Conservation (phyloP, 2,113 vertebrate species). For the Climacteris rufus region DNA sequence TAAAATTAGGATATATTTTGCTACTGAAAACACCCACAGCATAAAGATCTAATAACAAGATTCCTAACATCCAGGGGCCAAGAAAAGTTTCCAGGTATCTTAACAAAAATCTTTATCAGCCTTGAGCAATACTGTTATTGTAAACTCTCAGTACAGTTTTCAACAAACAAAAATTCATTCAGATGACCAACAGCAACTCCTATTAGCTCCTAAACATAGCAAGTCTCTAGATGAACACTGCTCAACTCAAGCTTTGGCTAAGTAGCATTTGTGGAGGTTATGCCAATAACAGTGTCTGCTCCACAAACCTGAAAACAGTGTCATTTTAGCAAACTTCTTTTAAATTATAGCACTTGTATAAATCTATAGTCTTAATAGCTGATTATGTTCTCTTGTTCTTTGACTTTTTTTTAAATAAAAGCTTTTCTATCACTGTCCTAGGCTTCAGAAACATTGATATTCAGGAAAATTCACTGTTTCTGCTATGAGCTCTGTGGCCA, state of each 20-base stretch:
- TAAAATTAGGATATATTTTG: background rate
- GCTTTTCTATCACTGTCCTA: background rate
- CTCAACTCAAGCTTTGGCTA: background rate
- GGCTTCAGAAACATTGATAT: background rate
- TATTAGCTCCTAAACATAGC: background rate
- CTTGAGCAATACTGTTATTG: background rate
- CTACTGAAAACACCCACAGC: background rate
- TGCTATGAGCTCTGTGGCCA: background rate
- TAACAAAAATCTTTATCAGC: background rate
- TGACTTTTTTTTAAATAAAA: background rate
- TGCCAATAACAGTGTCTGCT: background rate
- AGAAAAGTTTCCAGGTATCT: background rate
- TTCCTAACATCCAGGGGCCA: background rate
- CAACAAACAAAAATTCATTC: background rate
- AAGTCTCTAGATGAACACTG: background rate
- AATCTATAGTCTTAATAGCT: background rate
- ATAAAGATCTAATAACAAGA: background rate
- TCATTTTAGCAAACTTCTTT: background rate
- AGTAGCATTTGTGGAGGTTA: background rate
- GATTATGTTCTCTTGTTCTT: background rate
- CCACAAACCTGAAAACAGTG: background rate
- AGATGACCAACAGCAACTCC: background rate
- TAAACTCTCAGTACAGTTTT: background rate
- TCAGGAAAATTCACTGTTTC: background rate
- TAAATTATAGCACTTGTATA: background rate